These are phyloP conservation scores for Coracias cyanogaster DNA, from an alignment of 2,797 vertebrate genomes.

Conservation along the genomic window DNA sequence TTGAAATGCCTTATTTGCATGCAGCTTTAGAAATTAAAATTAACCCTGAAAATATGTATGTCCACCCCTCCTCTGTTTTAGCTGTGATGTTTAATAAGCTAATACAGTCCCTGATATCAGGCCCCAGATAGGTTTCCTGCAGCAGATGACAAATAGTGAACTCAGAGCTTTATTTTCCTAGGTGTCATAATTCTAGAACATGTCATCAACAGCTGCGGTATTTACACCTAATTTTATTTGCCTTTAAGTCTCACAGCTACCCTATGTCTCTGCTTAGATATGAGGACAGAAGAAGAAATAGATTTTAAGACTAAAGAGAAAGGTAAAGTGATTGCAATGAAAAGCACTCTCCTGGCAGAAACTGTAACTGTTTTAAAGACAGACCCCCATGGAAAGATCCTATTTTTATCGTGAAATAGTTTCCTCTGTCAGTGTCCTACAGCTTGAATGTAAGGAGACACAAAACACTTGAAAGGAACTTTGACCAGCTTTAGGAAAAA, in stretches of 20 bases:
- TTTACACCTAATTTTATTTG: slow-evolving; percentile 2
- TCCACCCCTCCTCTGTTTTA: neutral
- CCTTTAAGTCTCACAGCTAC: neutral
- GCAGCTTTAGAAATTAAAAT: neutral
- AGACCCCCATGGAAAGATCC: neutral
- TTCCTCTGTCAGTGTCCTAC: neutral
- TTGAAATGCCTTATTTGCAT: neutral
- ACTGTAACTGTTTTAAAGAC: neutral
- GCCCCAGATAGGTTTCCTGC: neutral
- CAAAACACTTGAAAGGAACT: neutral
- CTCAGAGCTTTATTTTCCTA: neutral
- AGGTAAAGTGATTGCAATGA: neutral
- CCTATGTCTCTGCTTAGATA: neutral
- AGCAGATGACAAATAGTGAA: neutral
- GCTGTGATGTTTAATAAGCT: neutral
- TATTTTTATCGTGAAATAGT: slow-evolving; percentile 10
- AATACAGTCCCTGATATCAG: neutral
- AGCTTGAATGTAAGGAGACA: neutral
- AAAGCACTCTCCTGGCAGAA: neutral
- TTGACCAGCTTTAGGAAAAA: neutral
- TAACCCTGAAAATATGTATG: neutral
- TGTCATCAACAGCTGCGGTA: neutral
- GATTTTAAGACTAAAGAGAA: neutral
- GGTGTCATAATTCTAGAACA: neutral
- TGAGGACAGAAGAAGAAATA: neutral